Base-by-base conservation (phyloP, 2,113 vertebrate species). In the Caretta caretta region DNA sequence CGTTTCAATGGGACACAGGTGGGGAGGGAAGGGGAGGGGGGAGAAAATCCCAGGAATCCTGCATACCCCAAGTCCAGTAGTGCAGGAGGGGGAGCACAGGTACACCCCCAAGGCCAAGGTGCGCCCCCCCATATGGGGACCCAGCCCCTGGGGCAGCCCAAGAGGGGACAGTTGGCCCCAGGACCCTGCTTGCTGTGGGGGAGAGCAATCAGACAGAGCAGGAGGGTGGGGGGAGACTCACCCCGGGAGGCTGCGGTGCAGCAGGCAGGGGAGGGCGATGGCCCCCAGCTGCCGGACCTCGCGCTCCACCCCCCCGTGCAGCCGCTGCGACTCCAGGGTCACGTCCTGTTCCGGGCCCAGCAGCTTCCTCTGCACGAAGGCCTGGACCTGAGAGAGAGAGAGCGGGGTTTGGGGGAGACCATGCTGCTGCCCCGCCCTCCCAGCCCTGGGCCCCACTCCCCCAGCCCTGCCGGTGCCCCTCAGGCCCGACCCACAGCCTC, bases 261-360 rank as follows among this genome's bases (percentile, higher is more conserved):
- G 97, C 88, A 99, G 90, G 10, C 97, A 97, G 31, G 94, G 92
- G 57, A 99, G 96, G 3, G 97, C 98, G 82, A 99, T 59, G 6
- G 87, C 83, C 57, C 93, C 96, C 54, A 98, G 97, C 86, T 98
- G 98, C 91, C 87, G 97, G 38, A 96, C 94, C 90, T 98, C 98
- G 76, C 98, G 98, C 65, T 97, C 98, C 78, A 99, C 94, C 2
- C 94, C 90, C 86, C 98, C 98, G 20, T 97, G 97, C 2, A 98
- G 97, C 46, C 49, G 83, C 80, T 31, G 93, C 2, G 98, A 95
- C 62, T 97, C 97, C 22, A 81, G 48, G 49, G 86, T 72, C 84
- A 98, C 91, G 0, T 89, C 90, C 2, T 92, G 88, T 78, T 98
- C 98, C 72, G 95, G 97, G 14, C 97, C 97, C 46, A 91, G 59